Evolutionary conservation across 2,797 vertebrate genomes (phyloP), one percentile per base, ranked within the genome.

Genomic region (Loriculus beryllinus): DNA sequence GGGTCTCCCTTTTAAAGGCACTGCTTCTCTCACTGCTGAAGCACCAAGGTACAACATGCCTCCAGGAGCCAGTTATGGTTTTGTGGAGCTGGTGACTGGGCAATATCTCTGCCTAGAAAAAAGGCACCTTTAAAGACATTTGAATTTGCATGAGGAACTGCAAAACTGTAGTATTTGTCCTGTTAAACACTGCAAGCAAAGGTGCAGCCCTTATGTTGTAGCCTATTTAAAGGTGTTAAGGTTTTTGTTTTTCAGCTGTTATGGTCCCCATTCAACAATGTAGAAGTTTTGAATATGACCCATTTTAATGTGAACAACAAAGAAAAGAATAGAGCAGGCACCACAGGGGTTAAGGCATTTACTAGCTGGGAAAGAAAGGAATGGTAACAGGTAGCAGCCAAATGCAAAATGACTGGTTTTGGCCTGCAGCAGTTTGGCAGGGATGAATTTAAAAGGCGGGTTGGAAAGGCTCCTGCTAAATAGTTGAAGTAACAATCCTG

Each of bases 351-450:
- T 95, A 94, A 92, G 22, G 15, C 3, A 3, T 33, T 90, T 64
- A n/a, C 39, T 76, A 37, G 43, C 26, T 63, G 43, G 79, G 68
- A 76, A 72, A 87, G 57, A 84, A 89, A 83, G 62, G 69, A 91
- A 82, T 40, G 57, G 64, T 71, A 89, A 81, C 75, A 96, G 92
- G 84, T 91, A 96, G 72, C 79, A 92, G 92, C 65, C 72, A 90
- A 94, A 88, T 83, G 43, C 59, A 81, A 82, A 88, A 81, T 84
- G 49, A 60, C 79, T 91, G 62, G 26, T 43, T 92, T 91, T 83
- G 76, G 72, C 86, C 87, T 91, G 84, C 76, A 86, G 92, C 29
- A 0, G 9, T 81, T 90, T 94, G 92, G 69, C 85, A 92, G 29
- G 31, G 33, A 45, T 40, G 71, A 47, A 71, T 85, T 71, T 65